phyloP scores from a whole-genome alignment of 1,140 invertebrate genomes.

The Calliopsis andreniformis region DNA sequence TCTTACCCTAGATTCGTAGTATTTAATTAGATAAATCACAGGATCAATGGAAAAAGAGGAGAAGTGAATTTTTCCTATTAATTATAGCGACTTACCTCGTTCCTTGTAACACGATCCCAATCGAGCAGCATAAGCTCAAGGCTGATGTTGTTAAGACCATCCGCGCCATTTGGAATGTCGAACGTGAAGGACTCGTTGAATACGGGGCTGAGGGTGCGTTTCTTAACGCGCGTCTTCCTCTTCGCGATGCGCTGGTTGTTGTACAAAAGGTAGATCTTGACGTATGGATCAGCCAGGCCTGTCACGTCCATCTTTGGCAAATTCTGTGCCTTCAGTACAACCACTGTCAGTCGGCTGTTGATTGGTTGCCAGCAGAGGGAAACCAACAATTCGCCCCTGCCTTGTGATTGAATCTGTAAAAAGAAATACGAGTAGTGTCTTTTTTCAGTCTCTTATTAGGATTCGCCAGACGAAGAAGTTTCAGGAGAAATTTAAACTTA shows the following conservation, averaged over 20 bases:
- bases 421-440: background rate
- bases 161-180: conserved; percentile 89
- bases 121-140: conserved; percentile 96
- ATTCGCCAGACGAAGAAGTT: too few species aligned
- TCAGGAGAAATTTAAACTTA: too few species aligned
- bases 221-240: conserved; percentile 99
- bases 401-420: conserved; percentile 91
- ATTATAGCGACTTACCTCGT: conserved; percentile 87
- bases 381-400: conserved; percentile 94
- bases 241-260: conserved; percentile 99
- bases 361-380: conserved; percentile 97
- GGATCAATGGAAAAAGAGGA: conserved; percentile 7
- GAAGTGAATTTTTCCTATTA: conserved; percentile 11
- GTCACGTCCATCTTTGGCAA: conserved; percentile 98
- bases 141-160: conserved; percentile 93
- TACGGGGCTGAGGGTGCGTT: conserved; percentile 97
- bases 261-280: conserved; percentile 98
- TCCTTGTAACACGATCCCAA: conserved; percentile 98
- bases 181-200: conserved; percentile 99
- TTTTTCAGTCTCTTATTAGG: background rate
- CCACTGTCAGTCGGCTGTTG: conserved; percentile 92
- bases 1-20: too few species aligned
- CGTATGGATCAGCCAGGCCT: conserved; percentile 95
- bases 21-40: too few species aligned
- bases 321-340: conserved; percentile 95